phyloP scores from a whole-genome alignment of 2,113 vertebrate species.

The Orientallactaga bullata region DNA sequence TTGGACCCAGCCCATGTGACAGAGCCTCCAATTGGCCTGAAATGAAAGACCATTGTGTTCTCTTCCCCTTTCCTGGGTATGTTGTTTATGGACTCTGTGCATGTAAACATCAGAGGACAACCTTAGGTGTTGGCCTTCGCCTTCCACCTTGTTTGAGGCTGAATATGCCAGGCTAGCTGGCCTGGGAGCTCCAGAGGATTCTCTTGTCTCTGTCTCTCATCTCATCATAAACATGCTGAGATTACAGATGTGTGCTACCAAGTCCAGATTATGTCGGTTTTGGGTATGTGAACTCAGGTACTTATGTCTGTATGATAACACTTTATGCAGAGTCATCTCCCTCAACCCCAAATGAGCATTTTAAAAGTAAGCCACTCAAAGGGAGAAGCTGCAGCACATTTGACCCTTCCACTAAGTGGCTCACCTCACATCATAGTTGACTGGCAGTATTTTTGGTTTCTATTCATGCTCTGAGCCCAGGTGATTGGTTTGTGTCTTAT shows the following conservation, averaged over 20 bases:
- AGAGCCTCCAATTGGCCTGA: background rate
- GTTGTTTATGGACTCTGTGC: background rate
- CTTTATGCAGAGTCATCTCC: too few relatives aligned
- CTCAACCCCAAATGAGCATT: background rate
- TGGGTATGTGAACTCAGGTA: too few relatives aligned
- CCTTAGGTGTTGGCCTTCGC: too few relatives aligned
- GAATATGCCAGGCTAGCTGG: too few relatives aligned
- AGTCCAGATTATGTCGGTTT: too few relatives aligned
- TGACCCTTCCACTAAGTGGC: background rate
- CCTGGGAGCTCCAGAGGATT: too few relatives aligned
- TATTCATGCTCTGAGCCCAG: background rate
- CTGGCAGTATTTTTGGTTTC: accelerated
- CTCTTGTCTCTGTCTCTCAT: too few relatives aligned
- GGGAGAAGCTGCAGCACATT: background rate
- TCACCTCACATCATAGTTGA: background rate
- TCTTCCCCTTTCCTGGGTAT: background rate
- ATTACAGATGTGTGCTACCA: too few relatives aligned
- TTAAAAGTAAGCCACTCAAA: background rate
- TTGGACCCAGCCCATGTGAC: background rate
- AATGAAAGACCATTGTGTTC: background rate
- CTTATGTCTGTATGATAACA: too few relatives aligned
- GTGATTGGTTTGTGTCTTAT: background rate
- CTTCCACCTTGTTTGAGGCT: too few relatives aligned
- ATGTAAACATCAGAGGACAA: too few relatives aligned
- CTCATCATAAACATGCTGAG: too few relatives aligned